A percentile compares a stretch with the other conserved stretches of the same genome.
phyloP scores from a whole-genome alignment of 2,113 vertebrate genomes.

The Colius striatus region DNA sequence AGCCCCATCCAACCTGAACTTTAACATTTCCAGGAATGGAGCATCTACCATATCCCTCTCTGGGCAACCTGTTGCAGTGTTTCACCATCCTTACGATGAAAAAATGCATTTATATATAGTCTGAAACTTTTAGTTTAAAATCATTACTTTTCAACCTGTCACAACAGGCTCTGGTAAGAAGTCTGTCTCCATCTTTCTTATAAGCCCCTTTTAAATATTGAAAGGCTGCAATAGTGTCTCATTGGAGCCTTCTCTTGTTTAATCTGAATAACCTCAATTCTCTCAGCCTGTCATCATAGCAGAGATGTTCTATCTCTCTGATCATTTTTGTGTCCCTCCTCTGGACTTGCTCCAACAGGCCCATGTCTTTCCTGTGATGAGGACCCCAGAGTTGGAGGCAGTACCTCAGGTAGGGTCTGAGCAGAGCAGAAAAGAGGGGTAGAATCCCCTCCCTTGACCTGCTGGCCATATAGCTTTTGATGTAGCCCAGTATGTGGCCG shows the following conservation, averaged over 20 bases:
- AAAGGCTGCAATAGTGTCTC: neutral
- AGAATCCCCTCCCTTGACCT: neutral
- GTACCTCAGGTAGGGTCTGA: neutral
- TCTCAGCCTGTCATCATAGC: neutral
- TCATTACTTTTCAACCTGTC: neutral
- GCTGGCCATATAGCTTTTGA: neutral
- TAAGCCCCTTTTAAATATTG: neutral
- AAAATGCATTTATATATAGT: neutral
- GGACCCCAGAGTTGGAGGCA: neutral
- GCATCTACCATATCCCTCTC: neutral
- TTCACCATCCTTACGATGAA: neutral
- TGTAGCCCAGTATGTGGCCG: neutral
- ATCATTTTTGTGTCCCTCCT: neutral
- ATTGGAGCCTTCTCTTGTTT: neutral
- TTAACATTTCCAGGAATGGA: neutral
- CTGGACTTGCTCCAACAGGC: neutral
- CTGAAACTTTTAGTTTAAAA: neutral
- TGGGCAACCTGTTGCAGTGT: neutral
- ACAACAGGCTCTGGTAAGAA: neutral
- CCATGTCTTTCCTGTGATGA: neutral
- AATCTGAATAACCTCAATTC: neutral
- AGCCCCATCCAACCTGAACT: too few species aligned
- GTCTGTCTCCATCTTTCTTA: neutral
- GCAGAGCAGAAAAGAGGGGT: rapidly evolving
- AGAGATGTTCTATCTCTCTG: neutral